Evolutionary conservation across 2,113 vertebrate genomes (phyloP), one percentile per base, ranked within the genome.

Genomic region (Lynx canadensis): DNA sequence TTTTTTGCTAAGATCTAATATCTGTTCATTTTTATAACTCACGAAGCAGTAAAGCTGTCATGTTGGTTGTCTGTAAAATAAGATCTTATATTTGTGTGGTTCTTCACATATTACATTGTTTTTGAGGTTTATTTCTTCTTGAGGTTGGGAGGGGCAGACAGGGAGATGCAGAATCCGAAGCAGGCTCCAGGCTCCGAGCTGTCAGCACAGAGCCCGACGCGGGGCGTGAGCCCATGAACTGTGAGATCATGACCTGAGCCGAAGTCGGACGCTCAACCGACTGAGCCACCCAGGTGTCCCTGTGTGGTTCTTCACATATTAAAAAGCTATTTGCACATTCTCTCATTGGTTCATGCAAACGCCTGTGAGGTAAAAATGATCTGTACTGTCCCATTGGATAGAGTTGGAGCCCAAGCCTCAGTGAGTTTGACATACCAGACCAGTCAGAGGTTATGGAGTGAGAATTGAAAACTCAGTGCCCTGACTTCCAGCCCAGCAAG

Each of bases 21-120:
- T 76, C 36, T 92, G 16, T 89, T 92, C 57, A 79, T 94, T 89
- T 96, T 48, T 68, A 27, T 55, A 76, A 89, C 38, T 76, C 65
- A 57, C n/a, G 86, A 86, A 71, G 18, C 45, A 36, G 4, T 60
- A 91, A 79, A 13, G 87, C 5, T 69, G 50, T 48, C 73, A n/a
- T 76, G 65, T 93, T 57, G 16, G 36, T 92, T 71, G 66, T 73
- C 10, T 27, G 18, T 93, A 33, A 95, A 94, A 52, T n/a, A 94
- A 88, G 78, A 65, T 82, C 27, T 76, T 73, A 71, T 6, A 79
- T 91, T 83, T 79, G 45, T 50, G 45, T n/a, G 21, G 18, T 36
- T 79, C 57, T 93, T 68, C 50, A 52, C 5, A 52, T 45, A 73
- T 50, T 76, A 65, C 86, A 90, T 3, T 23, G 45, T 60, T 60